Evolutionary conservation across 2,888 invertebrate species (phyloP).

Genomic region (Meteorus colon): DNA sequence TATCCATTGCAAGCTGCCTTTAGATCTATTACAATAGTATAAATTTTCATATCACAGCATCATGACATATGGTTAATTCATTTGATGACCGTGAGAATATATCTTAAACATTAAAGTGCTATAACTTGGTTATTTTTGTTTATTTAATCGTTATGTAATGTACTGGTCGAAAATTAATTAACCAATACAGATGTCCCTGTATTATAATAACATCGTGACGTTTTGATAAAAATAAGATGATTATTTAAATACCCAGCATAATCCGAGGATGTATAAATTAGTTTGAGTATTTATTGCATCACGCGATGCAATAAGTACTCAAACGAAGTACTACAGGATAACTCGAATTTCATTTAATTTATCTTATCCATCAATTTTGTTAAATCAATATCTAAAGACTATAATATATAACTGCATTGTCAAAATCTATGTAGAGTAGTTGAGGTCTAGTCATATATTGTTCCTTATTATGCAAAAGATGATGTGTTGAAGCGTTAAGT

Average conservation of each 20-base stretch:
- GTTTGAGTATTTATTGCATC: neutral
- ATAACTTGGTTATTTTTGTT: neutral
- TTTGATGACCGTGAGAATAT: no score
- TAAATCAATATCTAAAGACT: neutral
- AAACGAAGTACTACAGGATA: no score
- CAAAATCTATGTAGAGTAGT: no score
- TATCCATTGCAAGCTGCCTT: no score
- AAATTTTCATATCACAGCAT: no score
- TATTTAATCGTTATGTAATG: neutral
- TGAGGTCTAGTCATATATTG: no score
- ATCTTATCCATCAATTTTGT: no score
- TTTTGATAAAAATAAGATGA: slow-evolving; percentile 34
- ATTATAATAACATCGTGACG: slow-evolving; percentile 13
- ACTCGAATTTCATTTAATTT: no score
- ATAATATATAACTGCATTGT: neutral
- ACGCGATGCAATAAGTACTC: no score
- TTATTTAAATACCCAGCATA: slow-evolving; percentile 32
- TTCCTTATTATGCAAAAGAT: neutral
- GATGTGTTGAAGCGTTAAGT: neutral
- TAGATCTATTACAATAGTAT: no score
- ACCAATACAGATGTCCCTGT: slow-evolving; percentile 6
- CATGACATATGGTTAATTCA: no score
- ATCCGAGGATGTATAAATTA: slow-evolving; percentile 17
- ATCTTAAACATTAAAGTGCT: no score
- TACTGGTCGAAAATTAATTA: neutral